Evolutionary conservation across 2,797 vertebrate species (phyloP).

Genomic region (Loris lydekkerianus): DNA sequence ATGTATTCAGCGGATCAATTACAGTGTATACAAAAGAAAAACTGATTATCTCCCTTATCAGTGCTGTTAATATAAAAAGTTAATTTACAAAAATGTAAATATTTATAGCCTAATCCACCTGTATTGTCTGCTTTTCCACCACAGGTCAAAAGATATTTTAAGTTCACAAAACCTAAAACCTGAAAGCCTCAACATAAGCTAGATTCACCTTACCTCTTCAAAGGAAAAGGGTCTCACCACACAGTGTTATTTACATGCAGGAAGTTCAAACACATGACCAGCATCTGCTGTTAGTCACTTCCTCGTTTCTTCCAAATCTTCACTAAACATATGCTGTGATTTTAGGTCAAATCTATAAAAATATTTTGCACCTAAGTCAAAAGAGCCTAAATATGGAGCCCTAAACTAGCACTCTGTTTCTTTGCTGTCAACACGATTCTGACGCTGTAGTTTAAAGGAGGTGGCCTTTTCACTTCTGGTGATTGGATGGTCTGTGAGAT

Average conservation of each 20-base stretch:
- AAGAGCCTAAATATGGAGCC: accelerated
- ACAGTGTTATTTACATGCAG: constrained; percentile 51
- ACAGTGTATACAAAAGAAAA: constrained; percentile 64
- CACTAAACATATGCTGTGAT: constrained; percentile 82
- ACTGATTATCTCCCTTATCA: constrained; percentile 67
- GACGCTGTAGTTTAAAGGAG: constrained; percentile 93
- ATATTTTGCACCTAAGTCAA: not conserved
- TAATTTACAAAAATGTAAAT: constrained; percentile 86
- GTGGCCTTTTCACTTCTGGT: constrained; percentile 91
- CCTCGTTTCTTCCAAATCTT: constrained; percentile 78
- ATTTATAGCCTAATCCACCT: constrained; percentile 78
- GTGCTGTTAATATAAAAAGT: constrained; percentile 81
- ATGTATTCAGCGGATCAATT: not conserved
- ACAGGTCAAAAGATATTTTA: constrained; percentile 87
- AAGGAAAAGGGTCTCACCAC: not conserved
- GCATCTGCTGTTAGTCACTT: constrained; percentile 86
- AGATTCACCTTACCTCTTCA: constrained; percentile 68
- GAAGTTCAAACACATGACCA: constrained; percentile 86
- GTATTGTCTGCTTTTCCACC: constrained; percentile 83
- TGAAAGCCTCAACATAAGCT: constrained; percentile 85
- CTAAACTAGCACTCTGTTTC: constrained; percentile 95
- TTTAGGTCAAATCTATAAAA: constrained; percentile 67
- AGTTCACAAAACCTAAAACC: constrained; percentile 80
- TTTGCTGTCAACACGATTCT: constrained; percentile 95
- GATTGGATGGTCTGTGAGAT: constrained; percentile 93